phyloP scores from a whole-genome alignment of 2,888 invertebrate genomes.

The Stratiomys singularior region DNA sequence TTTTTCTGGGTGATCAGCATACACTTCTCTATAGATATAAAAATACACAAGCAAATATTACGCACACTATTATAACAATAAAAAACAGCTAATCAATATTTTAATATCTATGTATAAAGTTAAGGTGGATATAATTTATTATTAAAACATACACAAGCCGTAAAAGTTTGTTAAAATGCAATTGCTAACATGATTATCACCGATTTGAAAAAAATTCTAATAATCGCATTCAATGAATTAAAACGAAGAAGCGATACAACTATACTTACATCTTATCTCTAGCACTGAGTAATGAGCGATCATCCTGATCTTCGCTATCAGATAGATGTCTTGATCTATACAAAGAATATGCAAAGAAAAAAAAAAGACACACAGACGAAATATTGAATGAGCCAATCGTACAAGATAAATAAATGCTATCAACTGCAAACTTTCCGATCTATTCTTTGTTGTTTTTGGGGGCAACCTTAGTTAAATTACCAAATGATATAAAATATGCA shows the following conservation, averaged over 20 bases:
- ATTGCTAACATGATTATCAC: background rate
- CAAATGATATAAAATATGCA: too few species aligned
- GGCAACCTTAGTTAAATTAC: too few species aligned
- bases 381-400: conserved; percentile 47
- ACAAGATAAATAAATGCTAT: conserved; percentile 47
- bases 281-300: conserved; percentile 62
- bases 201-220: conserved; percentile 7
- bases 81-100: background rate
- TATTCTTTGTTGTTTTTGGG: too few species aligned
- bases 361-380: conserved; percentile 48
- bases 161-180: background rate
- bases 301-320: conserved; percentile 66
- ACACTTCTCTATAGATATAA: conserved; percentile 59
- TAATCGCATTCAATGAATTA: conserved; percentile 10
- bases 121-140: background rate
- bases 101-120: background rate
- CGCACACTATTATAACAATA: background rate
- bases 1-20: conserved; percentile 80
- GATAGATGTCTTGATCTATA: conserved; percentile 63
- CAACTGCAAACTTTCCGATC: background rate
- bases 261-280: conserved; percentile 63
- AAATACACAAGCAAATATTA: background rate
- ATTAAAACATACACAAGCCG: background rate
- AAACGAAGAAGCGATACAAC: conserved; percentile 14
- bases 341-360: conserved; percentile 36